Evolutionary conservation across 2,797 vertebrate species (phyloP), one percentile per base, ranked within the genome.

Genomic region (Myotis findleyi): DNA sequence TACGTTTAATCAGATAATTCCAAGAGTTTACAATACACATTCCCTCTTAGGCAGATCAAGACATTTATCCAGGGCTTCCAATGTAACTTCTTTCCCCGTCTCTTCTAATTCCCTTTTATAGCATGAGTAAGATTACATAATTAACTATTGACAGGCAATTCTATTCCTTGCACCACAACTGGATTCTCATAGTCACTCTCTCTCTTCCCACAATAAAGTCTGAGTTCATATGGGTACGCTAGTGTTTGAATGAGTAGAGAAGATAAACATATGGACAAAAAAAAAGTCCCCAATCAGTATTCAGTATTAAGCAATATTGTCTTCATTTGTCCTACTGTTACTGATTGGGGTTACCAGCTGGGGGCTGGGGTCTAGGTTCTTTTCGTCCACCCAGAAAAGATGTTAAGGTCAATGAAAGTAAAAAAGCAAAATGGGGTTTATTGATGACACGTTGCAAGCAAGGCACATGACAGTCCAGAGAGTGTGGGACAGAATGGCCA

Each of bases 1-100:
- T 71, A 20, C 13, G 27, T 82, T 95, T 68, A 86, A 83, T 83
- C 11, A 82, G 51, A 25, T 83, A 59, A 76, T 84, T 68, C 5
- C 10, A 27, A 30, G 13, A 53, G 20, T 89, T 95, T 44, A 12
- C 21, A 51, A 33, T 53, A 3, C 14, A 21, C 12, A 6, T 84
- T 76, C 12, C 4, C 25, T 92, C 18, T 91, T 89, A 44, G 16
- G 7, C 12, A 44, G 25, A 59, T 7, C n/a, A 77, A 69, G 20
- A 36, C 7, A 44, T 57, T 95, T 79, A 6, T 82, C 21, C n/a
- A 75, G 10, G 49, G 7, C 9, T 41, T 18, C 33, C 33, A 20
- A 44, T 4, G 30, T 87, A 12, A 66, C 13, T 41, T 80, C 30
- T 87, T 75, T 66, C 49, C 64, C 23, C 38, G 30, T 66, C 25